Evolutionary conservation across 2,797 vertebrate genomes (phyloP), one percentile per base, ranked within the genome.

Genomic region (Calcarius lapponicus): DNA sequence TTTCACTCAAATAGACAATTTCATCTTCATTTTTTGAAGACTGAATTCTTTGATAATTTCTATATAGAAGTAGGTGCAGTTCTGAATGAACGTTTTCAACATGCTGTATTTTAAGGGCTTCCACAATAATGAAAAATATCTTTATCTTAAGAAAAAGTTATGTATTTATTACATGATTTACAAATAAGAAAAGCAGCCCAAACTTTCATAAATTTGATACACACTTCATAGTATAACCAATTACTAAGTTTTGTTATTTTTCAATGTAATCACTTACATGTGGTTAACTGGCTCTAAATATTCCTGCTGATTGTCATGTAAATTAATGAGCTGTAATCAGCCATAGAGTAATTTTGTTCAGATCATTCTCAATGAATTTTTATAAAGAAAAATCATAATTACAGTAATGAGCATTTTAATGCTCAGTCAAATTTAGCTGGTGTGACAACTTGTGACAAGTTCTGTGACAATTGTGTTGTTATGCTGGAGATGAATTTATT

Each of bases 261-360:
- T 93, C n/a, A 83, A 0, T 91, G 71, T 88, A 88, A 93, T 93
- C 80, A 84, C 31, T 88, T 58, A 69, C 75, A 71, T 92, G 73
- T 91, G 95, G 45, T 94, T 96, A 94, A 32, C 78, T 94, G 65
- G 11, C 40, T 73, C 54, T 67, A 64, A 86, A 48, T 91, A 97
- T 86, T 93, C 87, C 74, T 87, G 34, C 60, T 94, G 91, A 89
- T 90, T 82, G 84, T 83, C 92, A 96, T 94, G 67, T 57, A 96
- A 97, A 96, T 95, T 94, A 62, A 96, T 93, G 62, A 95, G 28
- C 34, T 91, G 9, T 79, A 96, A 96, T 97, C 94, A 96, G 57
- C 93, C 92, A 69, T 67, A 10, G 65, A 72, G 14, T 70, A 93
- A 93, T 86, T 96, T 91, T 91, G 34, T 70, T 92, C 69, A 56